These are phyloP conservation scores for Melipona bicolor DNA, from an alignment of 2,888 invertebrate species.

Conservation along the genomic window DNA sequence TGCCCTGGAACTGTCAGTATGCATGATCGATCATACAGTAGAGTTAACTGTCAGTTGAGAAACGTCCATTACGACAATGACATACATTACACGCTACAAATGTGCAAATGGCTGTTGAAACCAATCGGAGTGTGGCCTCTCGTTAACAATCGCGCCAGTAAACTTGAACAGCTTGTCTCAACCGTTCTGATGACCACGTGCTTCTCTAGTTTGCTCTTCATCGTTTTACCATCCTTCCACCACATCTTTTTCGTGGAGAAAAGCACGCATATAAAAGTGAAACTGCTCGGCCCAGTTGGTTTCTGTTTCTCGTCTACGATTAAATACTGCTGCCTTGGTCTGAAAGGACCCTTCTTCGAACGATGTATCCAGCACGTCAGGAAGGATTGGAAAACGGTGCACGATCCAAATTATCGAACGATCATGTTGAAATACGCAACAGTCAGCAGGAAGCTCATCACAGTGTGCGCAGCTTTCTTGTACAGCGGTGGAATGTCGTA, in stretches of 20 bases:
- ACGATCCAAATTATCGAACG: conserved; percentile 20
- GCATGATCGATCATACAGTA: conserved; percentile 24
- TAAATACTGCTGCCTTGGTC: conserved; percentile 67
- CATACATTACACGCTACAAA: conserved; percentile 63
- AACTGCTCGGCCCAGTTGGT: conserved; percentile 53
- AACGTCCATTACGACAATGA: conserved; percentile 41
- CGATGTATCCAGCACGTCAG: conserved; percentile 64
- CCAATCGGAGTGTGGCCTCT: conserved; percentile 74
- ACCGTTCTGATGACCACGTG: background rate
- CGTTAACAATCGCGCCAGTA: conserved; percentile 22
- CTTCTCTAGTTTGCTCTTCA: conserved; percentile 16
- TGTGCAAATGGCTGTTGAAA: conserved; percentile 73
- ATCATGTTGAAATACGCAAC: conserved; percentile 68
- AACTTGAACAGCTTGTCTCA: conserved; percentile 39
- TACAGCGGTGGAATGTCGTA: conserved; percentile 61
- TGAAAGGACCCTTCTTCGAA: background rate
- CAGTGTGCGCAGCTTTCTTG: conserved; percentile 54
- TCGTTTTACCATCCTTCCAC: conserved; percentile 45
- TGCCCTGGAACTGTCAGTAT: conserved; percentile 24
- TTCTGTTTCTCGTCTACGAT: conserved; percentile 51
- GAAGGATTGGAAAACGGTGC: conserved; percentile 52
- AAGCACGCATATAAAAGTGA: conserved; percentile 46
- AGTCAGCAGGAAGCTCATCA: conserved; percentile 64
- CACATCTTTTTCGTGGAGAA: conserved; percentile 28
- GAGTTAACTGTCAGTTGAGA: rapidly evolving